Percentiles rank a stretch among this genome's conserved stretches.
phyloP scores from a whole-genome alignment of 1,140 invertebrate genomes.

The Brachionus rotundiformis region DNA sequence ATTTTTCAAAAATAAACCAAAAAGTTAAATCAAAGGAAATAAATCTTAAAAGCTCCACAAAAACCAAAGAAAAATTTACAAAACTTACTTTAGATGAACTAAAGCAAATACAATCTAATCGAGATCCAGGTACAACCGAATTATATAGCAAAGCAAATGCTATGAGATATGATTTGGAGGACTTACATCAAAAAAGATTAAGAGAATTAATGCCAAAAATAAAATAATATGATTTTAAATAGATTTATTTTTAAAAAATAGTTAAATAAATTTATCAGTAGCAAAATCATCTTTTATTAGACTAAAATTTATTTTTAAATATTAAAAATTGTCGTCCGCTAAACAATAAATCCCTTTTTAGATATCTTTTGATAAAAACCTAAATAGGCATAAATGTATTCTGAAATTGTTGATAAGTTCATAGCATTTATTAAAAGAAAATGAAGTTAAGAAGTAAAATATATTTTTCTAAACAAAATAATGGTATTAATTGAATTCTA shows the following conservation, averaged over 20 bases:
- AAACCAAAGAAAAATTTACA: neutral
- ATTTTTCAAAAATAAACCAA: neutral
- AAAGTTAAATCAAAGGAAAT: neutral
- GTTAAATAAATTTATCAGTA: neutral
- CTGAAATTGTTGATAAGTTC: too few species aligned
- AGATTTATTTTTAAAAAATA: neutral
- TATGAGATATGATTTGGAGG: slow-evolving; percentile 40
- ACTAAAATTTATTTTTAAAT: too few species aligned
- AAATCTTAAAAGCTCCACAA: slow-evolving; percentile 36
- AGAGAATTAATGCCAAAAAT: slow-evolving; percentile 47
- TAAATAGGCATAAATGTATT: too few species aligned
- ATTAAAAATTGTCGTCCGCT: too few species aligned
- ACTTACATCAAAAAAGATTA: slow-evolving; percentile 39
- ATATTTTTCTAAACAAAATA: too few species aligned
- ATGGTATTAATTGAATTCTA: too few species aligned
- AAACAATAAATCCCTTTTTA: too few species aligned
- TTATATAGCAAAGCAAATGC: slow-evolving; percentile 26
- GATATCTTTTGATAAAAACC: too few species aligned
- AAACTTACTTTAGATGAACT: slow-evolving; percentile 13
- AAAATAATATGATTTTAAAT: neutral
- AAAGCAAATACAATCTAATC: slow-evolving; percentile 10
- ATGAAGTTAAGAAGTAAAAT: too few species aligned
- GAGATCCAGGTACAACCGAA: slow-evolving; percentile 7
- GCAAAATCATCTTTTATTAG: too few species aligned
- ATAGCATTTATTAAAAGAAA: too few species aligned